Percentiles rank a stretch among this genome's conserved stretches.
phyloP scores from a whole-genome alignment of 2,113 vertebrate genomes.

The Eptesicus fuscus region DNA sequence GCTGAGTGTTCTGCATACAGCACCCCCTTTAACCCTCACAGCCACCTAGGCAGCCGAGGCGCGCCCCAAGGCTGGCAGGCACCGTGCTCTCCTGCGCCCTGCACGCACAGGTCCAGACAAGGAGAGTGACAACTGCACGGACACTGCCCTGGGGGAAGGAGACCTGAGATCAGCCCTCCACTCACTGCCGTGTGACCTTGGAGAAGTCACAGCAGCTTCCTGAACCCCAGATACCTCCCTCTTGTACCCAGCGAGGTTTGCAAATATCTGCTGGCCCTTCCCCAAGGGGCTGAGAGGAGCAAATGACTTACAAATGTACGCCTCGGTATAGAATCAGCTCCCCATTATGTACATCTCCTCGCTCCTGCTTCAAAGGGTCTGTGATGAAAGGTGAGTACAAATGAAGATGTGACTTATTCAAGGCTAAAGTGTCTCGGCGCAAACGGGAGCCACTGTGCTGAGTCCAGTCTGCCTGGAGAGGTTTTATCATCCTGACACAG shows the following conservation, averaged over 20 bases:
- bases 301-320: not conserved
- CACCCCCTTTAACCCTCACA: not conserved
- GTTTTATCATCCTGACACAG: slow-evolving; percentile 1
- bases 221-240: not conserved
- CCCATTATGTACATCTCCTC: not conserved
- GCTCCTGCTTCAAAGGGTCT: not conserved
- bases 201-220: not conserved
- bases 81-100: not conserved
- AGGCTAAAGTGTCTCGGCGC: not conserved
- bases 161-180: not conserved
- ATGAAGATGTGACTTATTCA: slow-evolving; percentile 41
- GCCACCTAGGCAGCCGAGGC: not conserved
- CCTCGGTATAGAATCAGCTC: not conserved
- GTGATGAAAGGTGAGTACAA: not conserved
- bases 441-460: not conserved
- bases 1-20: fast-evolving
- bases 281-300: not conserved
- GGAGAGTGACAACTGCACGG: not conserved
- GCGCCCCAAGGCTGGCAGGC: not conserved
- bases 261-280: not conserved
- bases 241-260: not conserved
- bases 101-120: not conserved
- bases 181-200: not conserved
- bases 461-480: not conserved
- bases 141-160: not conserved